phyloP scores from a whole-genome alignment of 2,113 vertebrate genomes.

The Fukomys damarensis region DNA sequence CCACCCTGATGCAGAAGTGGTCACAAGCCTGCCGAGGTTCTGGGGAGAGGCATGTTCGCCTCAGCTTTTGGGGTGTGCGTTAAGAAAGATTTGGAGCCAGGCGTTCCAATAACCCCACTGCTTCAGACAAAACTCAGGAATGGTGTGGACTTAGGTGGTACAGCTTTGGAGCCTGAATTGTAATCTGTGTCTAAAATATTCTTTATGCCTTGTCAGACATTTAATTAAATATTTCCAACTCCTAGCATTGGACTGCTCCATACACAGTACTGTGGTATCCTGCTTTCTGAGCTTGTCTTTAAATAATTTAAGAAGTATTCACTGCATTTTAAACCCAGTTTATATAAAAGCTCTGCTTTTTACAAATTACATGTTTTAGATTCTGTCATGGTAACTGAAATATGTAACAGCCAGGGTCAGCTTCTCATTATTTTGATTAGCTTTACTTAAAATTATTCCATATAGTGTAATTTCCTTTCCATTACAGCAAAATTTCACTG shows the following conservation, averaged over 20 bases:
- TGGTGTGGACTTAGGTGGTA: neutral
- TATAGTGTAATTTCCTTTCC: neutral
- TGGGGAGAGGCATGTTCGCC: neutral
- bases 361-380: constrained; percentile 34
- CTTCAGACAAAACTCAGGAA: neutral
- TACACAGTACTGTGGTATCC: neutral
- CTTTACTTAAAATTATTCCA: constrained; percentile 27
- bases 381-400: constrained; percentile 26
- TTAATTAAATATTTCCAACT: neutral
- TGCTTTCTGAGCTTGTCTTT: constrained; percentile 12
- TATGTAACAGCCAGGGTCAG: neutral
- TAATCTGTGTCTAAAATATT: neutral
- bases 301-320: constrained; percentile 32
- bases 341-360: constrained; percentile 7
- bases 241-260: neutral
- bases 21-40: neutral
- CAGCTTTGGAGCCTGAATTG: constrained; percentile 8
- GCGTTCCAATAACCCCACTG: neutral
- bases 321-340: neutral
- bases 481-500: neutral
- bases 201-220: neutral
- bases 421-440: constrained; percentile 30
- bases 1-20: neutral
- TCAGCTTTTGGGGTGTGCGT: neutral
- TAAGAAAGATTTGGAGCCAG: neutral